phyloP scores from a whole-genome alignment of 2,888 invertebrate species.

The Acleris emargana region DNA sequence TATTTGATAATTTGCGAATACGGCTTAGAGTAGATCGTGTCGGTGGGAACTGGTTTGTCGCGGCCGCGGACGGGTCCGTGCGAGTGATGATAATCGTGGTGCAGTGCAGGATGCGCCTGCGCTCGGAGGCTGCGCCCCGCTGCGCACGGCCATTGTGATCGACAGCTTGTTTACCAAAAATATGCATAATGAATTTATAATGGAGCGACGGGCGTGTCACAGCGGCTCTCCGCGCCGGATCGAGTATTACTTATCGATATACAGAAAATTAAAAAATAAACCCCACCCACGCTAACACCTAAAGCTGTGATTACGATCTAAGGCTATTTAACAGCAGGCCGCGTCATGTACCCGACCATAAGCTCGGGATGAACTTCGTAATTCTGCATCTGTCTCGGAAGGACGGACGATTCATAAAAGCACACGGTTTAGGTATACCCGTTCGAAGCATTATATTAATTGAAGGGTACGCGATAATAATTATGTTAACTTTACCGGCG shows the following conservation, averaged over 20 bases:
- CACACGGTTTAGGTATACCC: not conserved
- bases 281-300: conserved; percentile 34
- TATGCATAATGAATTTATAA: conserved; percentile 84
- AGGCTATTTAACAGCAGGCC: conserved; percentile 10
- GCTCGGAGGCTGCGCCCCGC: conserved; percentile 75
- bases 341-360: conserved; percentile 12
- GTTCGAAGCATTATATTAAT: conserved; percentile 4
- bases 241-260: conserved; percentile 46
- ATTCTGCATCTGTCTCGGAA: conserved; percentile 9
- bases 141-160: conserved; percentile 78
- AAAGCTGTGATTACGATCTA: conserved; percentile 26
- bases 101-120: conserved; percentile 60
- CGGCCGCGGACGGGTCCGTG: conserved; percentile 48
- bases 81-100: conserved; percentile 60
- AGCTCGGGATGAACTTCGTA: conserved; percentile 1
- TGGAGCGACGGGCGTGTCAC: conserved; percentile 66
- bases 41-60: conserved; percentile 65
- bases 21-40: conserved; percentile 62
- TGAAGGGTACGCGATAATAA: conserved; percentile 28
- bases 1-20: conserved; percentile 76
- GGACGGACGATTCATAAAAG: not conserved
- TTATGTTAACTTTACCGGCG: conserved; percentile 27
- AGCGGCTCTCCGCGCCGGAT: conserved; percentile 53
- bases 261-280: conserved; percentile 38
- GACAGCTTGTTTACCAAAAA: conserved; percentile 84